Conservation (phyloP, 2,113 vertebrate genomes). For the Hypanus sabinus region DNA sequence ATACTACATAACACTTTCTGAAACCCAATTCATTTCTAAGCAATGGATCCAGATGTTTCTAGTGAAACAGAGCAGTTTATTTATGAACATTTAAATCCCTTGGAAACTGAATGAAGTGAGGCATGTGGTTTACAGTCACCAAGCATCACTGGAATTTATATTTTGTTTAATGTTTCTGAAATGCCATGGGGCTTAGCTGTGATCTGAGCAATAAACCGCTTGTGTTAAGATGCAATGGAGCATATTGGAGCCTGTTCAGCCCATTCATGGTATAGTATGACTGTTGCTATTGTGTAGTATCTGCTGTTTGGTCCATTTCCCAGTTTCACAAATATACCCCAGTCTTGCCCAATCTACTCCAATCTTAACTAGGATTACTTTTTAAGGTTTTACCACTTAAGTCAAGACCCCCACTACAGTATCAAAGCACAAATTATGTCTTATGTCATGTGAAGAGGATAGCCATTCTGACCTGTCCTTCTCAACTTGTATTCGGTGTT, state of each 20-base stretch:
- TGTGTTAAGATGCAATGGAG: neutral
- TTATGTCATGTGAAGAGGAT: no score
- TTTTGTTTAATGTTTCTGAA: neutral
- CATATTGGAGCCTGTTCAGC: neutral
- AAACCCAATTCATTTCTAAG: neutral
- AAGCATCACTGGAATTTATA: neutral
- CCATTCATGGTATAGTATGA: neutral
- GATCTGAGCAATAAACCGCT: neutral
- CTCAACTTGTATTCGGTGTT: no score
- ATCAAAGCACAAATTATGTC: no score
- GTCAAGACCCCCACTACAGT: no score
- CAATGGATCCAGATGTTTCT: conserved; percentile 20
- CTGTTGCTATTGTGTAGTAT: neutral
- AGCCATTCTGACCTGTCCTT: no score
- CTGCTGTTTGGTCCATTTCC: neutral
- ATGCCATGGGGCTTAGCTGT: neutral
- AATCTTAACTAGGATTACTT: no score
- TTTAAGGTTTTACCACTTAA: no score
- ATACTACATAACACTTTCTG: neutral
- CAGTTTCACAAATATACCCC: neutral
- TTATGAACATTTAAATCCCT: neutral
- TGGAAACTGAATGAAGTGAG: neutral
- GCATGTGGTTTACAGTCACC: neutral
- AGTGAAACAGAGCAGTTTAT: neutral
- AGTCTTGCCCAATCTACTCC: neutral